A percentile compares a stretch with the other conserved stretches of the same genome.
These are phyloP conservation scores for Oscheius sp. DNA, from an alignment of 2,888 invertebrate species.

Conservation along the genomic window DNA sequence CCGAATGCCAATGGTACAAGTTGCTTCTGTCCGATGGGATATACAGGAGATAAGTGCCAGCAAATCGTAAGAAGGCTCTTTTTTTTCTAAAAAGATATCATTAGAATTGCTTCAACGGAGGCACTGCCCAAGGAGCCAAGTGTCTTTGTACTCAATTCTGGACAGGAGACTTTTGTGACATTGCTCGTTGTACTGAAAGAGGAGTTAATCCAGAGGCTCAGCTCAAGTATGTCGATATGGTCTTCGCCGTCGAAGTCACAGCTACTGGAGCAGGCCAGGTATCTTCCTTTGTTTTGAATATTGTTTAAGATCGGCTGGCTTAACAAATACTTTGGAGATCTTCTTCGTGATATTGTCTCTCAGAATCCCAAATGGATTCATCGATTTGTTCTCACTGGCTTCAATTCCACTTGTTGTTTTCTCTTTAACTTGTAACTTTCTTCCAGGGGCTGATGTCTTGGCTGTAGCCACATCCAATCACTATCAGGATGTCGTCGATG, in stretches of 20 bases:
- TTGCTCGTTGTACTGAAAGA: slow-evolving; percentile 47
- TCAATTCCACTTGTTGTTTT: slow-evolving; percentile 46
- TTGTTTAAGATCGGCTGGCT: neutral
- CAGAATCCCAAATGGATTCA: slow-evolving; percentile 50
- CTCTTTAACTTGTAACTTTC: neutral
- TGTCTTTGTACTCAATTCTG: slow-evolving; percentile 57
- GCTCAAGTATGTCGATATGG: slow-evolving; percentile 51
- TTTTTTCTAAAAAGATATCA: neutral
- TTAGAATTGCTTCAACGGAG: slow-evolving; percentile 55
- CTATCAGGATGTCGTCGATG: slow-evolving; percentile 33
- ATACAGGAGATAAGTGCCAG: slow-evolving; percentile 51
- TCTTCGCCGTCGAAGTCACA: slow-evolving; percentile 54
- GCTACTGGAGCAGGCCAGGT: slow-evolving; percentile 39
- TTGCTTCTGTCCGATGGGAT: slow-evolving; percentile 59
- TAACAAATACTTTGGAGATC: slow-evolving; percentile 32
- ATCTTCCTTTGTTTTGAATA: neutral
- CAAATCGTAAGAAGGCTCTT: slow-evolving; percentile 33
- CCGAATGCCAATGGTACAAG: slow-evolving; percentile 46
- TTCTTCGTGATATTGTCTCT: slow-evolving; percentile 46
- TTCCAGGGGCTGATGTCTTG: slow-evolving; percentile 44
- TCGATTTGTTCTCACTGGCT: slow-evolving; percentile 52
- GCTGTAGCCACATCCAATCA: slow-evolving; percentile 36
- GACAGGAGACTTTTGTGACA: slow-evolving; percentile 49
- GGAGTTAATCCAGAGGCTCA: slow-evolving; percentile 42
- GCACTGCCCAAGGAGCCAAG: slow-evolving; percentile 43